phyloP scores from a whole-genome alignment of 2,888 invertebrate species.

The Cordilura impudica region DNA sequence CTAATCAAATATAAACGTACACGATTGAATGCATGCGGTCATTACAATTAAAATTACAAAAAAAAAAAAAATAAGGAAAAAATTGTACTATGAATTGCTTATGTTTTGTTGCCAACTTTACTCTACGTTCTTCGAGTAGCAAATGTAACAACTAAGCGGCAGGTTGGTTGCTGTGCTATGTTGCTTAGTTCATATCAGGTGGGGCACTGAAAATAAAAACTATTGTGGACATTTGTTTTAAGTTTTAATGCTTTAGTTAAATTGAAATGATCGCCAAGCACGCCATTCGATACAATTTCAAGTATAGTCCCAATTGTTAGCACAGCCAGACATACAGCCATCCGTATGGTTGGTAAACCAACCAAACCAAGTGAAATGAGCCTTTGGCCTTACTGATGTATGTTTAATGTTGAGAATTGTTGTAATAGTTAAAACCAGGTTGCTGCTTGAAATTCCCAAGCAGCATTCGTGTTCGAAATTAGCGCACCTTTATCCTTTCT shows the following conservation, averaged over 20 bases:
- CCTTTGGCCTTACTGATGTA: background rate
- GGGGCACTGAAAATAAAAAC: constrained; percentile 47
- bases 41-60: constrained; percentile 45
- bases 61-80: too few species aligned
- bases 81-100: too few species aligned
- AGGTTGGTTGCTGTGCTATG: background rate
- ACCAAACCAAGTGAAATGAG: background rate
- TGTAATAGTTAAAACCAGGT: background rate
- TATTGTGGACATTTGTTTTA: constrained; percentile 57
- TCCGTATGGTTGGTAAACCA: background rate
- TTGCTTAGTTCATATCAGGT: background rate
- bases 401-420: background rate
- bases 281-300: constrained; percentile 56
- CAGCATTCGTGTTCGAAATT: constrained; percentile 49
- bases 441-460: constrained; percentile 15
- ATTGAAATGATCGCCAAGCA: constrained; percentile 57
- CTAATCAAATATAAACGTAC: constrained; percentile 56
- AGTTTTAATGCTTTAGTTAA: constrained; percentile 59
- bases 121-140: background rate
- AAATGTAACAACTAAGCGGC: background rate
- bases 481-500: constrained; percentile 39
- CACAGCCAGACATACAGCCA: too few species aligned
- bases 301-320: constrained; percentile 35
- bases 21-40: constrained; percentile 57
- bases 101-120: background rate